Evolutionary conservation across 92 coral and sea anemone genomes (phyloP).

Genomic region (Porites cylindrica): DNA sequence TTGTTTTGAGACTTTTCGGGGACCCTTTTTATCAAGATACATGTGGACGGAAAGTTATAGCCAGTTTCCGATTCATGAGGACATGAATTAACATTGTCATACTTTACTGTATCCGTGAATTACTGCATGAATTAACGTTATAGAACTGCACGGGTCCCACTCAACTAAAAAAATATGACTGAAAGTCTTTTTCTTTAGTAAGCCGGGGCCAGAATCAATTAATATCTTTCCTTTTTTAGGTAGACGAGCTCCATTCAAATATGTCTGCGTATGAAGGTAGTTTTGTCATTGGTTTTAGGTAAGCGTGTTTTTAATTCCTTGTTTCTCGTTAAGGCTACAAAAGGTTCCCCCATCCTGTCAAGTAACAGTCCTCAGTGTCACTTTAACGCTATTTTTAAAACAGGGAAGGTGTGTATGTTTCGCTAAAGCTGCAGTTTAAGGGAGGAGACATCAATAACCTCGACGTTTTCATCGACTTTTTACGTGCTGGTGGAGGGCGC

Average conservation of each 20-base stretch:
- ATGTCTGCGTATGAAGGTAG: constrained; percentile 44
- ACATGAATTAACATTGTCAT: too few relatives aligned
- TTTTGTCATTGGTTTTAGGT: constrained; percentile 51
- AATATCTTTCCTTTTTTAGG: too few relatives aligned
- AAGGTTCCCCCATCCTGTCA: neutral
- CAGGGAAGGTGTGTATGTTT: constrained; percentile 41
- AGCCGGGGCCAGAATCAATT: too few relatives aligned
- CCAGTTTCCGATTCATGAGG: too few relatives aligned
- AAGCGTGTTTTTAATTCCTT: neutral
- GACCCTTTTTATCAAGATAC: too few relatives aligned
- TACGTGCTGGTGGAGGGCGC: constrained; percentile 46
- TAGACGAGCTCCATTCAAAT: neutral
- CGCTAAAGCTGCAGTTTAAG: constrained; percentile 34
- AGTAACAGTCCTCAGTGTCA: neutral
- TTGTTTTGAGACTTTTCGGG: too few relatives aligned
- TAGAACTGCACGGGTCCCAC: too few relatives aligned
- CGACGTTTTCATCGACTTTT: constrained; percentile 11
- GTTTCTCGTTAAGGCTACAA: neutral
- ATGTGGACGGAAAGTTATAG: too few relatives aligned
- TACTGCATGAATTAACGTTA: too few relatives aligned
- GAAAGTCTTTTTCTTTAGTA: too few relatives aligned
- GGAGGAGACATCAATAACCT: constrained; percentile 32
- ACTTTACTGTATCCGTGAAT: too few relatives aligned
- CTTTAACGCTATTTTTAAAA: neutral
- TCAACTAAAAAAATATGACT: too few relatives aligned